phyloP scores from a whole-genome alignment of 2,888 invertebrate genomes.

The Thymelicus lineola region DNA sequence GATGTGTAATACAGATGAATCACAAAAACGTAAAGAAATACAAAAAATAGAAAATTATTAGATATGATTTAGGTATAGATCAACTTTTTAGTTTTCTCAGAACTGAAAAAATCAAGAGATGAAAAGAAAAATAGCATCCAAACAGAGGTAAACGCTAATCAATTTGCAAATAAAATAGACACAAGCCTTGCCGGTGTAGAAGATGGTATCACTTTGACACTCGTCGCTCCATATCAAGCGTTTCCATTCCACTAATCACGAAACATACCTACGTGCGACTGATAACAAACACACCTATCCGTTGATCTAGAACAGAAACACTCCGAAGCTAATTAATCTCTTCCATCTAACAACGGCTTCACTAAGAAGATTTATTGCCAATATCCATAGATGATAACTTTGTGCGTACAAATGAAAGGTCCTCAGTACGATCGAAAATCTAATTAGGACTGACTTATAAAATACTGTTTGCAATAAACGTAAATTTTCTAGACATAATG shows the following conservation, averaged over 20 bases:
- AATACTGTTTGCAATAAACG: slow-evolving; percentile 59
- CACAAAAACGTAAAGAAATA: no score
- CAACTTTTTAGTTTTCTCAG: background rate
- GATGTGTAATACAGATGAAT: no score
- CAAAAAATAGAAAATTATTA: no score
- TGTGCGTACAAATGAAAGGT: slow-evolving; percentile 46
- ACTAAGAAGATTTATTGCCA: slow-evolving; percentile 61
- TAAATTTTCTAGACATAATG: slow-evolving; percentile 64
- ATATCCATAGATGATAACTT: slow-evolving; percentile 52
- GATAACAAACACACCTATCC: slow-evolving; percentile 55
- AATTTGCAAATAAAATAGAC: slow-evolving; percentile 48
- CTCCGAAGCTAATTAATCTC: slow-evolving; percentile 67
- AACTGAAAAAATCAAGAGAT: background rate
- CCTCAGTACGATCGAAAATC: slow-evolving; percentile 47
- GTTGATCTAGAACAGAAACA: slow-evolving; percentile 65
- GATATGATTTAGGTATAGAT: no score
- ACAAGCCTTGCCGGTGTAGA: slow-evolving; percentile 54
- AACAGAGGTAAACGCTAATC: slow-evolving; percentile 45
- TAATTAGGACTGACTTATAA: slow-evolving; percentile 58
- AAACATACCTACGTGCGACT: slow-evolving; percentile 60
- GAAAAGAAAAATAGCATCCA: background rate
- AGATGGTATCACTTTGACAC: slow-evolving; percentile 67
- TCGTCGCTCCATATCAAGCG: slow-evolving; percentile 69
- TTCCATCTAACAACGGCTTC: slow-evolving; percentile 56
- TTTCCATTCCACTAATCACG: slow-evolving; percentile 67